Percentiles rank a stretch among this genome's conserved stretches.
These are phyloP conservation scores for Ophion slaviceki DNA, from an alignment of 2,888 invertebrate genomes.

Conservation along the genomic window DNA sequence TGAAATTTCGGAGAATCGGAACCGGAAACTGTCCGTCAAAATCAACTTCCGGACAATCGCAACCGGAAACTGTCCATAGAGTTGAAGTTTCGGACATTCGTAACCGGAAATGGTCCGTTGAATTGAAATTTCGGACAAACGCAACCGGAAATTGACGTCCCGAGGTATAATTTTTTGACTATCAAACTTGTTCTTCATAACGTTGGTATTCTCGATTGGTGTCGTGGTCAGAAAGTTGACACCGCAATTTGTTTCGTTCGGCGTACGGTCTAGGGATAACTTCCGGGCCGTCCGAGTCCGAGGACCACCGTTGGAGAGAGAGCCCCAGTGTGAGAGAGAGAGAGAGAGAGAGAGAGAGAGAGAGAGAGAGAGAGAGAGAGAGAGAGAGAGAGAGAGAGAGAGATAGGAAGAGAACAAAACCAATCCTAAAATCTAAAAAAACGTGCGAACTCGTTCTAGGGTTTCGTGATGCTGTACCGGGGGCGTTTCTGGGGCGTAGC, in stretches of 20 bases:
- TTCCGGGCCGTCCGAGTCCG: no score
- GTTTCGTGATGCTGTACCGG: conserved; percentile 78
- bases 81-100: no score
- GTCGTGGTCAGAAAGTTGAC: no score
- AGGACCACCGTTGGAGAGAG: background rate
- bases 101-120: no score
- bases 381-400: background rate
- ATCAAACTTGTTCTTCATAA: no score
- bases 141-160: background rate
- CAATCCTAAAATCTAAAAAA: conserved; percentile 49
- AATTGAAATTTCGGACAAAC: background rate
- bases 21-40: no score
- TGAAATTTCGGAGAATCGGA: no score
- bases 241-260: no score
- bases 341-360: background rate
- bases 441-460: conserved; percentile 69
- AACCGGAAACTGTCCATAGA: background rate
- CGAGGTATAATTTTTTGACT: no score
- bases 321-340: background rate
- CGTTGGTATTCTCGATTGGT: no score
- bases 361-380: background rate
- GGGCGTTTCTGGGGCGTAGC: conserved; percentile 83
- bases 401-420: conserved; percentile 33
- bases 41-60: background rate
- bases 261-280: no score